Evolutionary conservation across 2,797 vertebrate species (phyloP).

Genomic region (Rhabdomys pumilio): DNA sequence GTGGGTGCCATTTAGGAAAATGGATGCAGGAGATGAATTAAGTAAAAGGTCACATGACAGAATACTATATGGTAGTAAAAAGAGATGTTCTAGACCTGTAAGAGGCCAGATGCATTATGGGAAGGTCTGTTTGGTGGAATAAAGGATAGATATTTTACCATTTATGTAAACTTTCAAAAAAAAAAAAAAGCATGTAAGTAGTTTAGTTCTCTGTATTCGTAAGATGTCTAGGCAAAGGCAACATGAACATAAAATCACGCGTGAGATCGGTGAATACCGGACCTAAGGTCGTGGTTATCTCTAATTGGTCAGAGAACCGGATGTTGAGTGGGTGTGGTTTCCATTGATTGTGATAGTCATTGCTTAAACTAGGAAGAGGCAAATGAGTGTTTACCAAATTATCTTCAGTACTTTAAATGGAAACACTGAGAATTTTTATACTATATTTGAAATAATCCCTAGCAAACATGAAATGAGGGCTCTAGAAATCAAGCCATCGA

Average conservation of each 20-base stretch:
- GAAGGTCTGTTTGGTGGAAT: background rate
- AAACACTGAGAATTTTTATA: background rate
- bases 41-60: background rate
- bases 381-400: constrained; percentile 34
- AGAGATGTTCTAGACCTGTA: background rate
- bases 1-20: background rate
- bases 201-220: background rate
- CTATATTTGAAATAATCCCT: background rate
- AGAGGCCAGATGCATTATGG: background rate
- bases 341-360: background rate
- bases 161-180: background rate
- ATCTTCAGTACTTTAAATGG: background rate
- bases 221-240: background rate
- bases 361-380: background rate
- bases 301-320: background rate
- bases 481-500: background rate
- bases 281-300: background rate
- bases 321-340: background rate
- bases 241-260: background rate
- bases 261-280: background rate
- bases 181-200: background rate
- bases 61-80: background rate
- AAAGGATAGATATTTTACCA: background rate
- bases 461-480: background rate
- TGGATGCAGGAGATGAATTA: background rate